A percentile compares a stretch with the other conserved stretches of the same genome.
These are phyloP conservation scores for Oncorhynchus kisutch DNA, from an alignment of 2,113 vertebrate species.

Conservation along the genomic window DNA sequence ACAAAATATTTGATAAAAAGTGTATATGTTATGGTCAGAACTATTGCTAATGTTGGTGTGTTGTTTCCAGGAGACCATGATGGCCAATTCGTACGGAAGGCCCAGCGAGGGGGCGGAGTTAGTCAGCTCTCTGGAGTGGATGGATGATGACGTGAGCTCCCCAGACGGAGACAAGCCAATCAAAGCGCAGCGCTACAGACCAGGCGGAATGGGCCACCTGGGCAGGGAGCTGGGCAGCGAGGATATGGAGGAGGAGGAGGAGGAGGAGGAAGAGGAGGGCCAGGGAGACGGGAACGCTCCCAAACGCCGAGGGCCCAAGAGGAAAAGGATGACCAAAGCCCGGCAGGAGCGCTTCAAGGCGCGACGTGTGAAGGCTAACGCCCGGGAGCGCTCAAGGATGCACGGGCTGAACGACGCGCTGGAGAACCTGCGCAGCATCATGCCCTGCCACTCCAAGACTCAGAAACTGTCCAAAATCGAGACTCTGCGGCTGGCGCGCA, in stretches of 20 bases:
- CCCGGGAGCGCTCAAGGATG: slow-evolving; percentile 91
- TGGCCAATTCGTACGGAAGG: slow-evolving; percentile 80
- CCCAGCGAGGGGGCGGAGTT: slow-evolving; percentile 79
- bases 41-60: neutral
- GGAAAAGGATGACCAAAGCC: slow-evolving; percentile 96
- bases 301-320: slow-evolving; percentile 91
- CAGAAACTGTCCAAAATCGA: slow-evolving; percentile 98
- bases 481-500: slow-evolving; percentile 89
- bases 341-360: slow-evolving; percentile 89
- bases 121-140: slow-evolving; percentile 78
- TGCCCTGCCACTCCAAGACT: slow-evolving; percentile 98
- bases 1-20: no score
- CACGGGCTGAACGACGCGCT: slow-evolving; percentile 94
- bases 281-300: slow-evolving; percentile 79
- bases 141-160: slow-evolving; percentile 75
- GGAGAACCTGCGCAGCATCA: slow-evolving; percentile 89
- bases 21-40: no score
- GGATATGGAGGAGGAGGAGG: slow-evolving; percentile 65
- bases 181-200: slow-evolving; percentile 45
- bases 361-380: slow-evolving; percentile 89
- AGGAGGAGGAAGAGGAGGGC: slow-evolving; percentile 77
- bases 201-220: slow-evolving; percentile 35
- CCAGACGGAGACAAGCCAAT: slow-evolving; percentile 70
- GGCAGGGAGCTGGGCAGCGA: slow-evolving; percentile 72
- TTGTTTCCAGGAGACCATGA: slow-evolving; percentile 70